A percentile compares a stretch with the other conserved stretches of the same genome.
Evolutionary conservation across 1,140 invertebrate genomes (phyloP).

Genomic region (Protaetia brevitarsis): DNA sequence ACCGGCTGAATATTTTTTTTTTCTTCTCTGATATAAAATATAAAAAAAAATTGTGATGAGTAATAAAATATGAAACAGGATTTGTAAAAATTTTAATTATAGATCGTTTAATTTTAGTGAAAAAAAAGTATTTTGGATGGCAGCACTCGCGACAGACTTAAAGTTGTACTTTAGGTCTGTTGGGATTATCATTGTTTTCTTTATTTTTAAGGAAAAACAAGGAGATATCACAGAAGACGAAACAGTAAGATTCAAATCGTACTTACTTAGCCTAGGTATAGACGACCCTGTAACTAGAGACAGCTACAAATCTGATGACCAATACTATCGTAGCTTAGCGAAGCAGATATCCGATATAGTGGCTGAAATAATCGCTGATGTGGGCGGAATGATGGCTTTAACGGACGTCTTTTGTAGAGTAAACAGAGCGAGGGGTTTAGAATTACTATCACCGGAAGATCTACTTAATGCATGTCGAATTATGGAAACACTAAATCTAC

Average conservation of each 20-base stretch:
- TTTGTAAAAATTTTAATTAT: too few species aligned
- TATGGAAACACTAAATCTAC: constrained; percentile 62
- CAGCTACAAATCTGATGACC: constrained; percentile 79
- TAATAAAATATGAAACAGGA: too few species aligned
- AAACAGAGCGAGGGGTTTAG: constrained; percentile 83
- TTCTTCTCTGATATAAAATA: too few species aligned
- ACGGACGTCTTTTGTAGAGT: constrained; percentile 96
- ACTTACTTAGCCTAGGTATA: constrained; percentile 93
- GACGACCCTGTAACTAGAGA: constrained; percentile 95
- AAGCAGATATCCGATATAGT: constrained; percentile 83
- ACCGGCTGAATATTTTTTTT: too few species aligned
- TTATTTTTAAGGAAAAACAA: constrained; percentile 74
- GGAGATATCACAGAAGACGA: constrained; percentile 97
- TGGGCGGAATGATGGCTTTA: constrained; percentile 93
- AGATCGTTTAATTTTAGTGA: too few species aligned
- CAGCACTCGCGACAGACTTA: too few species aligned
- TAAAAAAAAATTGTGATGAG: too few species aligned
- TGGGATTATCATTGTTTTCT: too few species aligned
- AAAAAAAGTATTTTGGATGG: too few species aligned
- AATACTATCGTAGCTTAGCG: constrained; percentile 85
- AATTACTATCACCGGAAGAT: constrained; percentile 92
- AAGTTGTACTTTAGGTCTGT: too few species aligned
- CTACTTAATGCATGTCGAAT: constrained; percentile 84
- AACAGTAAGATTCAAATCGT: constrained; percentile 93
- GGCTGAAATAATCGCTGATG: constrained; percentile 79